Base-by-base conservation (phyloP, 30 jellyfish, hydroid and myxozoan genomes). In the Aurelia aurita region DNA sequence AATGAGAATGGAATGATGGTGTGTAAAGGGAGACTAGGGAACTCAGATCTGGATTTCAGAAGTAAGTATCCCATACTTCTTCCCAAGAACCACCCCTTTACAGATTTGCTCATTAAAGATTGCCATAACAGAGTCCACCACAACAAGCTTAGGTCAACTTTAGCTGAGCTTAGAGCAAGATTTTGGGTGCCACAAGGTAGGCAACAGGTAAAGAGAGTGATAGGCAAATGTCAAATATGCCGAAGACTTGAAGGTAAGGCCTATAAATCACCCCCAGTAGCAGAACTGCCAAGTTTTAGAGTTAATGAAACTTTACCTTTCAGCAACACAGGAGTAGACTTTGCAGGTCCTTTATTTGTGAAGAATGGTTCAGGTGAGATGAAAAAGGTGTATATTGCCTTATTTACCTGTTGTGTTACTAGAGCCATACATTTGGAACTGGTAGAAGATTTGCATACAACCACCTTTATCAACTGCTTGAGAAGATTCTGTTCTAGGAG, bases 101-200 rank as follows among this genome's bases (percentile, higher is more conserved):
- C 91, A 26, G 91, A 80, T 27, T 57, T 67, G 23, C 27, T 64
- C n/a, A 63, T 80, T 58, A n/a, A 72, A 3, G 94, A 72, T 69
- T 84, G 94, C 63, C 94, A 84, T 70, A 62, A 22, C 29, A 86
- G 89, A 74, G 96, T 86, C 39, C 79, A 74, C 11, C 96, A 86
- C 70, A 65, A 74, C 66, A 66, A 76, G 71, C 85, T 74, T 21
- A 3, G 89, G 23, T 74, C 86, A 2, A 86, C 90, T 26, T 74
- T 86, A 73, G 96, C 96, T 5, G 96, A 86, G 59, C 47, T 86
- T 3, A 86, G 90, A 31, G 23, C 77, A 16, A 74, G 70, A 64
- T 86, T 86, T 58, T 86, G 90, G 85, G 89, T 86, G 35, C 78
- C 90, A 9, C 85, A 66, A 73, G 90, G 96, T 25, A 86, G 96